Conservation (phyloP, 2,797 vertebrate species). For the Schizopygopsis malacanthus region DNA sequence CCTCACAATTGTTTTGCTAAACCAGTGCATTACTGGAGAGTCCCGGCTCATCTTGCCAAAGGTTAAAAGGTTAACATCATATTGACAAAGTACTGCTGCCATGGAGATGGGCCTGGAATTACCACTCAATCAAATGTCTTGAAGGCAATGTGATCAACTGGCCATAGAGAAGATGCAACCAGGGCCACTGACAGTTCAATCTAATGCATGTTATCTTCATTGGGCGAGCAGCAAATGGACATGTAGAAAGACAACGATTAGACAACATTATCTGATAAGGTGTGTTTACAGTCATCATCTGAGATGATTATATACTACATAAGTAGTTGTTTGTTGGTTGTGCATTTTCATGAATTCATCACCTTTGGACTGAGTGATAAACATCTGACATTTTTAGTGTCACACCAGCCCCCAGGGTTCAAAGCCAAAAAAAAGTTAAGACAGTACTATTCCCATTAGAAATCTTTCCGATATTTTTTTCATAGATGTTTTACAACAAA, state of each 20-base stretch:
- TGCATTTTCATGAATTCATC: neutral
- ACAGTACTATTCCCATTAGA: neutral
- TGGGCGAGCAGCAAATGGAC: neutral
- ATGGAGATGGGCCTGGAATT: slow-evolving; percentile 16
- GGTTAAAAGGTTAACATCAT: neutral
- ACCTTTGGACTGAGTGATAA: neutral
- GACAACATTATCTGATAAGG: neutral
- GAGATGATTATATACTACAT: neutral
- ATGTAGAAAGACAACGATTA: neutral
- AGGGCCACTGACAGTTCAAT: neutral
- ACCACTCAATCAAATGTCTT: slow-evolving; percentile 14
- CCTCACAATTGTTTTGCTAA: neutral
- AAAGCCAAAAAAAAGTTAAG: neutral
- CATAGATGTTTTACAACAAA: slow-evolving; percentile 1
- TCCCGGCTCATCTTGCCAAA: neutral
- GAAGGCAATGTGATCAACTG: neutral
- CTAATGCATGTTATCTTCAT: neutral
- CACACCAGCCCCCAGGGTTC: no score
- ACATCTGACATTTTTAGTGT: neutral
- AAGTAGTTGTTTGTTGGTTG: neutral
- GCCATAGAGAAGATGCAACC: slow-evolving; percentile 10
- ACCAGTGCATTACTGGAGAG: slow-evolving; percentile 1
- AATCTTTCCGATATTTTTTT: neutral
- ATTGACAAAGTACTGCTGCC: slow-evolving; percentile 1
- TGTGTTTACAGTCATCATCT: neutral